Evolutionary conservation across 2,113 vertebrate genomes (phyloP).

Genomic region (Pachypanchax playfairii): DNA sequence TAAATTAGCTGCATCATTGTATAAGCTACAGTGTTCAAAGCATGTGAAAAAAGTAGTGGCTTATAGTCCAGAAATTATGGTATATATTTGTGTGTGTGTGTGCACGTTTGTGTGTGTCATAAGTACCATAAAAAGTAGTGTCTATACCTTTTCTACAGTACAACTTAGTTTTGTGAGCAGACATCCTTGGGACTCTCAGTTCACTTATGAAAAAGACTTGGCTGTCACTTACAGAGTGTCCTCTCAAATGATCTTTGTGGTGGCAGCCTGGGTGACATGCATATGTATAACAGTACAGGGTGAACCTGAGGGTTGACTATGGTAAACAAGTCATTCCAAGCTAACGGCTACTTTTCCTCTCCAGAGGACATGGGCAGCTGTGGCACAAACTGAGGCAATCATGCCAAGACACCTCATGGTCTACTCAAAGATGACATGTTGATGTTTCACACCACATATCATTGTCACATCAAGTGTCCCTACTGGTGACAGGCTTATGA

Average conservation of each 20-base stretch:
- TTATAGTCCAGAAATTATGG: too few relatives aligned
- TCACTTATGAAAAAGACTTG: conserved; percentile 5
- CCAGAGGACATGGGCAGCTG: conserved; percentile 51
- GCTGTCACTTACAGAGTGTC: conserved; percentile 15
- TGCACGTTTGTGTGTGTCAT: too few relatives aligned
- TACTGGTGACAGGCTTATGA: conserved; percentile 62
- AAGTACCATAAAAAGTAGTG: too few relatives aligned
- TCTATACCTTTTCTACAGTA: too few relatives aligned
- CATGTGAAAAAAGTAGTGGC: too few relatives aligned
- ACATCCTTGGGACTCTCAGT: neutral
- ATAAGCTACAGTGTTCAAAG: too few relatives aligned
- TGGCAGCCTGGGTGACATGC: conserved; percentile 16
- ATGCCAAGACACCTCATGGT: conserved; percentile 57
- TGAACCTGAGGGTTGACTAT: conserved; percentile 32
- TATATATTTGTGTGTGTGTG: too few relatives aligned
- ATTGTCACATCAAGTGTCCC: conserved; percentile 64
- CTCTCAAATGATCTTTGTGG: neutral
- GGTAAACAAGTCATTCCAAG: conserved; percentile 58
- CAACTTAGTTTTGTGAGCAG: neutral
- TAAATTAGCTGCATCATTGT: too few relatives aligned
- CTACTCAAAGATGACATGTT: conserved; percentile 62
- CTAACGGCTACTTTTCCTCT: conserved; percentile 44
- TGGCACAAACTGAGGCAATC: conserved; percentile 50
- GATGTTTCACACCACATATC: conserved; percentile 60
- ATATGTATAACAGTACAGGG: conserved; percentile 34